Conservation (phyloP, 2,797 vertebrate genomes). For the Channallabes apus region DNA sequence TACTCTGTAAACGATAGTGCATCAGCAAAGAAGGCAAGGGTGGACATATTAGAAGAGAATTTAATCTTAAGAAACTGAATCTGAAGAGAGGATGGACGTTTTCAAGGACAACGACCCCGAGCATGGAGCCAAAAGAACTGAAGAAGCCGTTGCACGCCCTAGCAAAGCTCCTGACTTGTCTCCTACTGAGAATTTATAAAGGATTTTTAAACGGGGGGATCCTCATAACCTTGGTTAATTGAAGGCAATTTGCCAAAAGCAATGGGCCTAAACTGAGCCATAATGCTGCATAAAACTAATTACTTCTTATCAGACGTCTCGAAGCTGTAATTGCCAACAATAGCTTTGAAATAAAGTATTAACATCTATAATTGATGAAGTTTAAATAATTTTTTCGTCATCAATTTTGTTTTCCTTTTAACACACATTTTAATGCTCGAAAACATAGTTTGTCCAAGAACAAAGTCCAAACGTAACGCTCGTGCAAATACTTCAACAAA, state of each 20-base stretch:
- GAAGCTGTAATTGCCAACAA: background rate
- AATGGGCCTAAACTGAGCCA: slow-evolving; percentile 12
- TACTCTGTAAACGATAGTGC: background rate
- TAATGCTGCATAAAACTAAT: slow-evolving; percentile 10
- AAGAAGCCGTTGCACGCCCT: background rate
- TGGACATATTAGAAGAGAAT: background rate
- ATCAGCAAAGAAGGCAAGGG: background rate
- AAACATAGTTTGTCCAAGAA: background rate
- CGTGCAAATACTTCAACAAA: background rate
- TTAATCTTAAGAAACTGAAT: background rate
- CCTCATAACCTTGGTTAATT: background rate
- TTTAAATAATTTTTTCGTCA: background rate
- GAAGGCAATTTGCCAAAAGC: slow-evolving; percentile 10
- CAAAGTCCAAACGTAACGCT: too few relatives aligned
- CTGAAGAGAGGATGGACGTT: background rate
- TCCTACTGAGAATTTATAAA: background rate
- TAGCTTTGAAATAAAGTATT: background rate
- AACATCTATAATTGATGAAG: background rate
- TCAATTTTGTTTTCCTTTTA: background rate
- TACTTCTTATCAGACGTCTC: slow-evolving; percentile 19
- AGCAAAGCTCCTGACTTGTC: background rate
- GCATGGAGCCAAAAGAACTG: background rate
- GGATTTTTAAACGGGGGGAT: background rate
- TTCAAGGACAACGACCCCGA: background rate
- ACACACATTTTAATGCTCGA: background rate